A percentile compares a stretch with the other conserved stretches of the same genome.
phyloP scores from a whole-genome alignment of 2,888 invertebrate genomes.

The Thyatira batis region DNA sequence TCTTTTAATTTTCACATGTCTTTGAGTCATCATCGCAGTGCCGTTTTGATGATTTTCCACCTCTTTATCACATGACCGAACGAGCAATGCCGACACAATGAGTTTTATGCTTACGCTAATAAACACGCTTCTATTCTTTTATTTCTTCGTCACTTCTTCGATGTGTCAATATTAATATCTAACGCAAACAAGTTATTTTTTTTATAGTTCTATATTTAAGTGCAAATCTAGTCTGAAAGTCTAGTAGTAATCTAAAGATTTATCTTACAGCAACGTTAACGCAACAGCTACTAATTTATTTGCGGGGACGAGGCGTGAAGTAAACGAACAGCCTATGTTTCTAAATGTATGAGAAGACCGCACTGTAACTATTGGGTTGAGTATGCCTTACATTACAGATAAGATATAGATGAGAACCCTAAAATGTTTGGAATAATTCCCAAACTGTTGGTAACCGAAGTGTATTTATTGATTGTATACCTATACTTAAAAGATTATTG shows the following conservation, averaged over 20 bases:
- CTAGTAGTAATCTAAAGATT: too few relatives aligned
- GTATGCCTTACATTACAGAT: conserved; percentile 40
- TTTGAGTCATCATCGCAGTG: too few relatives aligned
- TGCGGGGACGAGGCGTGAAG: conserved; percentile 79
- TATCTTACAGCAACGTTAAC: conserved; percentile 53
- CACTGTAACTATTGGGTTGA: conserved; percentile 54
- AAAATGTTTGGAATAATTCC: background rate
- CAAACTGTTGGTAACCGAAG: background rate
- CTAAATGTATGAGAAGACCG: conserved; percentile 71
- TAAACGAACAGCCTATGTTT: conserved; percentile 71
- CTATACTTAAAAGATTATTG: too few relatives aligned
- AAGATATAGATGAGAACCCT: background rate
- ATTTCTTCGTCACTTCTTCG: too few relatives aligned
- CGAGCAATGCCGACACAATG: too few relatives aligned
- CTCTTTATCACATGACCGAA: too few relatives aligned
- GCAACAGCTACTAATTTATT: conserved; percentile 73
- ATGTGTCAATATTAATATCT: too few relatives aligned
- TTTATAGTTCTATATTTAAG: conserved; percentile 2
- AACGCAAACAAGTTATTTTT: background rate
- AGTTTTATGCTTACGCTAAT: too few relatives aligned
- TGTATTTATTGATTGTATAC: too few relatives aligned
- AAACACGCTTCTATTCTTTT: too few relatives aligned
- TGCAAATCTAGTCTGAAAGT: conserved; percentile 51
- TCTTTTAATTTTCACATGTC: too few relatives aligned
- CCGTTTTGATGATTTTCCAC: too few relatives aligned